A percentile compares a stretch with the other conserved stretches of the same genome.
These are phyloP conservation scores for Eulemur mongoz DNA, from an alignment of 2,797 vertebrate species.

Conservation along the genomic window DNA sequence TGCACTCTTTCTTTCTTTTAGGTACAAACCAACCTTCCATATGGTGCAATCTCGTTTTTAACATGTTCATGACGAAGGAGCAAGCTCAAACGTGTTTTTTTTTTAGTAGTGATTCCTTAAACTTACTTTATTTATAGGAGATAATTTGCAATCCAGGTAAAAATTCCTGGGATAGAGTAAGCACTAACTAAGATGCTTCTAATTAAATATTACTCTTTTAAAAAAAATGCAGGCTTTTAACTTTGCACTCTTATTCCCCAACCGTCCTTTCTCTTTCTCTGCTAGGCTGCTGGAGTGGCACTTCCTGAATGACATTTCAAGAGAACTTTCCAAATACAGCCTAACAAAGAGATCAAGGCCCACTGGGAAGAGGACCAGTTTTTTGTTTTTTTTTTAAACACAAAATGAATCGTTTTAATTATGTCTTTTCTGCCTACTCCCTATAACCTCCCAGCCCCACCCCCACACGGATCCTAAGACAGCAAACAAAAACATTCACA, in stretches of 20 bases:
- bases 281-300: slow-evolving; percentile 48
- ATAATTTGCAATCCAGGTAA: background rate
- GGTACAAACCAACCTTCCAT: background rate
- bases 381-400: slow-evolving; percentile 21
- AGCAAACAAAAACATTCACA: slow-evolving; percentile 20
- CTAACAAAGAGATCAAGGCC: slow-evolving; percentile 84
- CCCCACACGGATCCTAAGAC: background rate
- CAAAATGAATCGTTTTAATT: slow-evolving; percentile 71
- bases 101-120: background rate
- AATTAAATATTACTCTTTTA: slow-evolving; percentile 22
- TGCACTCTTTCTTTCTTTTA: background rate
- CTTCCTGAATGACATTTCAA: slow-evolving; percentile 82
- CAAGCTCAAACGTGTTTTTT: background rate
- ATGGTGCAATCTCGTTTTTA: background rate
- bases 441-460: background rate
- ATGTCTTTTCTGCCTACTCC: slow-evolving; percentile 66
- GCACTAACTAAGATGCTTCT: background rate
- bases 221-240: slow-evolving; percentile 69
- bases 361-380: slow-evolving; percentile 70
- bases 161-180: slow-evolving; percentile 30
- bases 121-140: background rate
- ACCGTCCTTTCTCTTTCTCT: slow-evolving; percentile 52
- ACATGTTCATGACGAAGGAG: background rate
- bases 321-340: slow-evolving; percentile 78
- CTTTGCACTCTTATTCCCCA: slow-evolving; percentile 62